These are phyloP conservation scores for Drosophila buzzatii DNA, from an alignment of 2,888 invertebrate species.

Conservation along the genomic window DNA sequence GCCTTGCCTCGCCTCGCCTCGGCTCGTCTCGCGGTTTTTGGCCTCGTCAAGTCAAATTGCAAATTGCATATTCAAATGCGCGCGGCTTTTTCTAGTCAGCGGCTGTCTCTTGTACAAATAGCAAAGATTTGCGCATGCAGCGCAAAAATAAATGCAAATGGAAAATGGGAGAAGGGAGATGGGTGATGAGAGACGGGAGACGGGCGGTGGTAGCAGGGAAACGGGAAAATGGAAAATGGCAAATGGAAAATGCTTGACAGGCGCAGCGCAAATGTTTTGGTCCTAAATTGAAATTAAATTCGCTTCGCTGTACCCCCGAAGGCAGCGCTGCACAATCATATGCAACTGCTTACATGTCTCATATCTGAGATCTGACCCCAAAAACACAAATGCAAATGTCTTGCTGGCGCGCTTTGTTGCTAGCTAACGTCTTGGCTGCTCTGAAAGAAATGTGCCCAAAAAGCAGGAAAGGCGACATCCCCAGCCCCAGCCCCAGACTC, in stretches of 20 bases:
- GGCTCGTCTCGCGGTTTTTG: conserved; percentile 57
- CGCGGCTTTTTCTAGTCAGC: conserved; percentile 75
- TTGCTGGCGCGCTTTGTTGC: conserved; percentile 6
- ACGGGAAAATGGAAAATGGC: conserved; percentile 54
- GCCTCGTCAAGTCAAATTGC: conserved; percentile 81
- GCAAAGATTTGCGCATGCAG: conserved; percentile 78
- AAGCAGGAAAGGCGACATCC: conserved; percentile 15
- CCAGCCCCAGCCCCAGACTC: conserved; percentile 6
- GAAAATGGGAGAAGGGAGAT: conserved; percentile 7
- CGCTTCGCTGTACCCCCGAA: conserved; percentile 30
- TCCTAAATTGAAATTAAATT: conserved; percentile 75
- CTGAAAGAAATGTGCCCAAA: conserved; percentile 61
- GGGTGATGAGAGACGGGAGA: neutral
- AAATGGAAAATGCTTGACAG: conserved; percentile 61
- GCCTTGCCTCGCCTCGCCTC: conserved; percentile 12
- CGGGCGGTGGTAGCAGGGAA: conserved; percentile 21
- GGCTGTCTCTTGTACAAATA: conserved; percentile 78
- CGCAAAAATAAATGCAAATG: conserved; percentile 77
- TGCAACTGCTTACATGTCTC: conserved; percentile 50
- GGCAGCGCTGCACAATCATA: conserved; percentile 40
- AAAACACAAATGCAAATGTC: conserved; percentile 54
- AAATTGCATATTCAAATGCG: conserved; percentile 81
- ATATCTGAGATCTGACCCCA: conserved; percentile 61
- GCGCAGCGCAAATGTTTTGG: conserved; percentile 69
- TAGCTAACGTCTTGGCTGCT: conserved; percentile 34